Base-by-base conservation (phyloP, 2,113 vertebrate genomes). In the Seriola dumerili region DNA sequence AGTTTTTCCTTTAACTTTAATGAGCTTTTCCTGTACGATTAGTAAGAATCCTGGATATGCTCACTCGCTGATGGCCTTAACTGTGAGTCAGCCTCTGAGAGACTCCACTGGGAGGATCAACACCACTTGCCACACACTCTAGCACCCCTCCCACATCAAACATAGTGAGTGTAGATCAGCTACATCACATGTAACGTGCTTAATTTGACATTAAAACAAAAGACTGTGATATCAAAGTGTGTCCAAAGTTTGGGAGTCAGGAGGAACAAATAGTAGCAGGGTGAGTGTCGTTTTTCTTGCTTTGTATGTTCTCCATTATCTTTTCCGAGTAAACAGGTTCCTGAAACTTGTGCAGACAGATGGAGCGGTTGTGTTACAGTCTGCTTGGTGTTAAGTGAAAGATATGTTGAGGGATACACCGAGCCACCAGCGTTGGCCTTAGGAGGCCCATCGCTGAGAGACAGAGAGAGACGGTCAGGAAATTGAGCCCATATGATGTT, bases 401-500 rank as follows among this genome's bases (percentile, higher is more conserved):
- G 89, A 89, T 86, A 87, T 81, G 85, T 73, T 64, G 85, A 91
- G 82, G 91, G 88, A 89, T 78, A 85, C 71, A 17, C 70, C 54
- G 71, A 92, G 91, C 89, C 91, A 94, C 89, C 91, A 83, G 84
- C 83, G 70, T 81, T 79, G 90, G 87, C 91, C 93, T 92, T 85
- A 85, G 64, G 89, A 94, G 92, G 87, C 89, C 89, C 87, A 84
- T 93, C 63, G 76, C 84, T 79, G 80, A 89, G 87, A 88, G 88
- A 91, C 84, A 76, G 75, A 59, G 76, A 85, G 88, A 88, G 92
- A 82, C 74, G 76, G 91, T 93, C 94, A 94, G 94, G 94, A 95
- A 94, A 95, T 95, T 94, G 91, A 91, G 92, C 92, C 92, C 95
- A 95, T 92, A 94, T 95, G 94, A 95, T 95, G 89, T 94, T 94